A percentile compares a stretch with the other conserved stretches of the same genome.
Evolutionary conservation across 2,888 invertebrate genomes (phyloP).

Genomic region (Petrophora chlorosata): DNA sequence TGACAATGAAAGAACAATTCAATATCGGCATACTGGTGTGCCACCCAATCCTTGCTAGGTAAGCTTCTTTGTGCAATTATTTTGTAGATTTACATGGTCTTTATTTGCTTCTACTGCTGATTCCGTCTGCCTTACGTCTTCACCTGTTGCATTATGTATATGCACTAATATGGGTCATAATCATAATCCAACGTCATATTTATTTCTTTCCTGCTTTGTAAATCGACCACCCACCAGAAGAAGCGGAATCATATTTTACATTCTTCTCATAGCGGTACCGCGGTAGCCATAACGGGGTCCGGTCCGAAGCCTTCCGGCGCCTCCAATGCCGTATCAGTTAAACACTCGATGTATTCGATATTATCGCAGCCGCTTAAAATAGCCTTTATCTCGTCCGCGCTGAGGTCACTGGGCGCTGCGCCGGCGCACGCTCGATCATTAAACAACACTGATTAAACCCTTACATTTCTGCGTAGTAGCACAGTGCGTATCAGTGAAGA

Average conservation of each 20-base stretch:
- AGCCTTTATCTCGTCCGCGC: constrained; percentile 76
- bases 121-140: too few relatives aligned
- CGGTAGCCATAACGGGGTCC: constrained; percentile 41
- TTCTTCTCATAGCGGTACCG: constrained; percentile 14
- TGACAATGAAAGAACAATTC: too few relatives aligned
- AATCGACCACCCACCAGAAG: neutral
- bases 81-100: too few relatives aligned
- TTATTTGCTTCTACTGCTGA: too few relatives aligned
- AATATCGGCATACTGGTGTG: too few relatives aligned
- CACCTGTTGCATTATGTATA: too few relatives aligned
- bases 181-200: too few relatives aligned
- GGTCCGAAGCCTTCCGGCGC: constrained; percentile 65
- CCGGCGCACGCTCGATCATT: constrained; percentile 66
- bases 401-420: constrained; percentile 80
- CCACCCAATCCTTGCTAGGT: too few relatives aligned
- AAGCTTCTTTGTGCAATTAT: too few relatives aligned
- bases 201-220: too few relatives aligned
- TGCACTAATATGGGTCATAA: too few relatives aligned
- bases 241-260: neutral
- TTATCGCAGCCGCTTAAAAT: constrained; percentile 77
- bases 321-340: constrained; percentile 68
- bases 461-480: constrained; percentile 25
- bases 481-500: constrained; percentile 4
- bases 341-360: constrained; percentile 73
- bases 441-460: constrained; percentile 59